A percentile compares a stretch with the other conserved stretches of the same genome.
phyloP scores from a whole-genome alignment of 2,113 vertebrate genomes.

The Saguinus midas region DNA sequence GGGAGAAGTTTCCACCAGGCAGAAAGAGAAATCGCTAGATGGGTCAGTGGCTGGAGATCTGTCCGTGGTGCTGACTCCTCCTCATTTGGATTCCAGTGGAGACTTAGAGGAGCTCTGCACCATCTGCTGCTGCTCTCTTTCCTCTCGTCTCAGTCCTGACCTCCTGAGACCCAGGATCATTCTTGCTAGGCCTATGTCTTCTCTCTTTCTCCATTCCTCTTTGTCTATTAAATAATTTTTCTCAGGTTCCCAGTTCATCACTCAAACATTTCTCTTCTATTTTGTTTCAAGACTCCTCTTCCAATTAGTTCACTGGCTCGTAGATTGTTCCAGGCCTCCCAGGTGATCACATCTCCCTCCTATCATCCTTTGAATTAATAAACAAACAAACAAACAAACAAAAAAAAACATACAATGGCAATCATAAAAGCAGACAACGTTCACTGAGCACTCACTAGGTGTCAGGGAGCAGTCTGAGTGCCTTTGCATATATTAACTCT shows the following conservation, averaged over 20 bases:
- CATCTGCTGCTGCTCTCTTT: fast-evolving
- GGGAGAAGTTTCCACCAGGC: neutral
- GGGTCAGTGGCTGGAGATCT: conserved; percentile 57
- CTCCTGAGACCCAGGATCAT: neutral
- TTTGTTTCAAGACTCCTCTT: neutral
- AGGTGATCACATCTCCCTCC: neutral
- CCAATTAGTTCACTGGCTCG: neutral
- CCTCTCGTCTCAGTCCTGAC: no score
- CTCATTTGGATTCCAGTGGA: neutral
- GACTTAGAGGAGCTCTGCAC: no score
- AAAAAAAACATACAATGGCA: neutral
- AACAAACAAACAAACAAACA: neutral
- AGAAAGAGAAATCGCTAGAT: fast-evolving
- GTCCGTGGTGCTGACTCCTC: conserved; percentile 80
- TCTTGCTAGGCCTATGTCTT: neutral
- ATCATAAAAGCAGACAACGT: neutral
- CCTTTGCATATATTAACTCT: neutral
- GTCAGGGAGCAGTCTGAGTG: neutral
- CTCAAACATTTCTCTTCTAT: neutral
- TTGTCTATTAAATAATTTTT: neutral
- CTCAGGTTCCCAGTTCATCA: neutral
- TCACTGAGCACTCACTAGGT: neutral
- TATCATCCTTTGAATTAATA: neutral
- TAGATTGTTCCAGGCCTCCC: neutral
- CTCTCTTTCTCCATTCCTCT: neutral